These are phyloP conservation scores for Aphelocoma coerulescens DNA, from an alignment of 2,113 vertebrate species.

Conservation along the genomic window DNA sequence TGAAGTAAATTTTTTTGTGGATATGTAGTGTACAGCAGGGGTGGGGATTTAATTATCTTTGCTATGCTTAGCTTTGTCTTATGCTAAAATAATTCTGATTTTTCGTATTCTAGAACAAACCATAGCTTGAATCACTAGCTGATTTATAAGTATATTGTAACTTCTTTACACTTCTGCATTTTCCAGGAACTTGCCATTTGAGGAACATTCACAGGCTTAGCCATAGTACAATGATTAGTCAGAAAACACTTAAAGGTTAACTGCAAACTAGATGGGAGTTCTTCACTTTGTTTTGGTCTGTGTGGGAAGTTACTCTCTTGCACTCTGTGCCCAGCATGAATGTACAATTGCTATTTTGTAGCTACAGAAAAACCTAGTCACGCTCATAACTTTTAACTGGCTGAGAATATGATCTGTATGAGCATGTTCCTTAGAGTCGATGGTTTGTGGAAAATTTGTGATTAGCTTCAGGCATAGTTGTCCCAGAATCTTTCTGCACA, in stretches of 20 bases:
- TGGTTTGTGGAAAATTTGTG: background rate
- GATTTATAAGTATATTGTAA: background rate
- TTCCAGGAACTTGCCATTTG: background rate
- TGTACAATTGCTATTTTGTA: background rate
- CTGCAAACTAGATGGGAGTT: background rate
- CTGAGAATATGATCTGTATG: background rate
- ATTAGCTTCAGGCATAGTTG: background rate
- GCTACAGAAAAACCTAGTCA: background rate
- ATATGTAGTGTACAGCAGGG: background rate
- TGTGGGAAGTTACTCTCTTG: background rate
- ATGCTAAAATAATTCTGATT: background rate
- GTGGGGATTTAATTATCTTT: background rate
- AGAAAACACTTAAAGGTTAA: slow-evolving; percentile 15
- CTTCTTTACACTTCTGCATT: background rate
- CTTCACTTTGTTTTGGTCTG: background rate
- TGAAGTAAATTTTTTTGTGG: background rate
- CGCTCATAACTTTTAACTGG: background rate
- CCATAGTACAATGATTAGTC: background rate
- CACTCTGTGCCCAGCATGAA: background rate
- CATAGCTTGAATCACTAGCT: background rate
- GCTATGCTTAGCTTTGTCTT: background rate
- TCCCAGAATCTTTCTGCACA: background rate
- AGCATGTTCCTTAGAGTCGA: background rate
- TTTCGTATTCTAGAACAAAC: background rate
- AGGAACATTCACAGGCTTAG: background rate